These are phyloP conservation scores for Tychaedon coryphoeus DNA, from an alignment of 2,113 vertebrate species.

Conservation along the genomic window DNA sequence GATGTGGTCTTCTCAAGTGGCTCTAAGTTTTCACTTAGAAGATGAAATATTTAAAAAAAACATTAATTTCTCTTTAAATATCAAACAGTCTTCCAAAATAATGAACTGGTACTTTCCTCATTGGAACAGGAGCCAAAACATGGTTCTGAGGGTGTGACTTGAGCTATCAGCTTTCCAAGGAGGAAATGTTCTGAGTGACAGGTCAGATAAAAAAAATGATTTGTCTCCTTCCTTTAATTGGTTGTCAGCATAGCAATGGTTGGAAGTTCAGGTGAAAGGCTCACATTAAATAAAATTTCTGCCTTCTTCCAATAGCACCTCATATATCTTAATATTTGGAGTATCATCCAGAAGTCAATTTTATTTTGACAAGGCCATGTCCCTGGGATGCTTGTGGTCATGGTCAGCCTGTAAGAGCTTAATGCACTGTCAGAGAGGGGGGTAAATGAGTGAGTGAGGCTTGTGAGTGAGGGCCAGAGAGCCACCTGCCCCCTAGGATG, in stretches of 20 bases:
- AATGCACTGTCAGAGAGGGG: not conserved
- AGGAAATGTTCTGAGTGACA: not conserved
- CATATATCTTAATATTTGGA: not conserved
- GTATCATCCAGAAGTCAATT: not conserved
- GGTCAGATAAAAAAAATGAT: not conserved
- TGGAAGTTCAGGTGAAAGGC: not conserved
- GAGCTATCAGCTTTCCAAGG: not conserved
- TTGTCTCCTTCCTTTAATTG: not conserved
- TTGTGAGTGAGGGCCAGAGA: not conserved
- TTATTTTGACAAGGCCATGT: not conserved
- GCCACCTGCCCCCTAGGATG: not conserved
- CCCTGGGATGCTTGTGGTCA: not conserved
- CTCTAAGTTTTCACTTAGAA: not conserved
- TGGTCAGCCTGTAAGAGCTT: not conserved
- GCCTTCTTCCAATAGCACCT: not conserved
- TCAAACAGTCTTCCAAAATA: not conserved
- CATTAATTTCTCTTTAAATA: not conserved
- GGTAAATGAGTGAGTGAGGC: not conserved
- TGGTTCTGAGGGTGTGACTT: not conserved
- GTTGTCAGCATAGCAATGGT: not conserved
- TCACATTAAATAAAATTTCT: not conserved
- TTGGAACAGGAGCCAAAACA: not conserved
- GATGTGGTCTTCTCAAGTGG: not conserved
- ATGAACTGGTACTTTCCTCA: not conserved
- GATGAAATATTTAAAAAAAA: not conserved